Evolutionary conservation across 1,140 invertebrate genomes (phyloP), one percentile per base, ranked within the genome.

Genomic region (Pissodes strobi): DNA sequence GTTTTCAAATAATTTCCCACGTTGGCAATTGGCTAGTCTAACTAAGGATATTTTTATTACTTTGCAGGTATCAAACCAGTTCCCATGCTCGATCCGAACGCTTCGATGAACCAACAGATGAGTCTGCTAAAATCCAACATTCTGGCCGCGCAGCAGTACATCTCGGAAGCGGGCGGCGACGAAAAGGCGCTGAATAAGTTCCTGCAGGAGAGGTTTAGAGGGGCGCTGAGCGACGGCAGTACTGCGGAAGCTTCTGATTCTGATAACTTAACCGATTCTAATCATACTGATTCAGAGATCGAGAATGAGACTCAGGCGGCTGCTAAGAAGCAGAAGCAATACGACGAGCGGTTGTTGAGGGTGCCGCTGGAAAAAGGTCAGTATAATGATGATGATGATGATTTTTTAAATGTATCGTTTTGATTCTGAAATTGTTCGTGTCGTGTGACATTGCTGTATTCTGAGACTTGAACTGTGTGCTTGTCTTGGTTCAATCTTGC

Each of bases 331-430:
- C 79, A 67, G 72, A 82, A 74, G 70, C 80, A 69, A 37, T 81
- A 56, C 65, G 84, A 84, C 72, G 85, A 88, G 49, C 76, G 80
- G 17, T 87, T 90, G 63, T 76, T 94, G 38, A 82, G 87, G 49
- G 81, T 91, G 48, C 91, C 92, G 0, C 74, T 95, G 12, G 87
- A 89, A 55, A 82, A 87, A 78, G 93, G 76, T 77, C 64, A 64
- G 41, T 22, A 43, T 43, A n/a, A n/a, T n/a, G n/a, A n/a, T n/a
- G n/a, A n/a, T n/a, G n/a, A n/a, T n/a, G n/a, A n/a, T n/a, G n/a
- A n/a, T n/a, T n/a, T n/a, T n/a, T n/a, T n/a, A n/a, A n/a, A n/a
- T n/a, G n/a, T n/a, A n/a, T n/a, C n/a, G n/a, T n/a, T n/a, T n/a
- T n/a, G n/a, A n/a, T n/a, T n/a, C n/a, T n/a, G n/a, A n/a, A n/a